Base-by-base conservation (phyloP, 2,888 invertebrate genomes). In the Shargacucullia verbasci region DNA sequence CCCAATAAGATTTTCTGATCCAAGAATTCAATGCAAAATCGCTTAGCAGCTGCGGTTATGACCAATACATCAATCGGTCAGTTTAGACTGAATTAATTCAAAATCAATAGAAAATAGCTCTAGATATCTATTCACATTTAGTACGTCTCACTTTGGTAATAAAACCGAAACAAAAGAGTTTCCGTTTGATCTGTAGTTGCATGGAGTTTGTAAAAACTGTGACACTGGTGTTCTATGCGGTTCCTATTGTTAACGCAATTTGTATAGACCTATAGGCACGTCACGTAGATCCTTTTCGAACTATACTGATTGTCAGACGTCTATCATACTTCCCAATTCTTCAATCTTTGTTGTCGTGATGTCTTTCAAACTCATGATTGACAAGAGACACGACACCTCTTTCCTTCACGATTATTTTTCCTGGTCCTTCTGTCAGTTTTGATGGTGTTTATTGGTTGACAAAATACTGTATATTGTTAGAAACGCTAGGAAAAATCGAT, bases 161-260 rank as follows among this genome's bases (percentile, higher is more conserved):
- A n/a, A 41, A 29, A 20, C 27, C 0, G 9, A 7, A 27, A 45
- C 20, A 61, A 63, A 41, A n/a, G 12, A 11, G n/a, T 34, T 52
- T 29, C 37, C 39, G 4, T 25, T 34, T 25, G 13, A 47, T 63
- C 7, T 12, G 8, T 34, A 47, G 39, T 63, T n/a, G 8, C 35
- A n/a, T 45, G 45, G 9, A 14, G 25, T 31, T 29, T 25, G 20
- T 20, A 20, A 47, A 43, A n/a, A 31, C n/a, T 41, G 14, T 20
- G 38, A 6, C 15, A 12, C n/a, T 37, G 20, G 20, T 41, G 6
- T 33, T 5, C 7, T 29, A 29, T 35, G 33, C 3, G 7, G 34
- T 59, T 34, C 34, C 27, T 31, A 46, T 58, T 65, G 37, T 63
- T 46, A n/a, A 11, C n/a, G n/a, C 31, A 35, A 43, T 67, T 54